Conservation (phyloP, 2,888 invertebrate species). For the Brenthis ino region DNA sequence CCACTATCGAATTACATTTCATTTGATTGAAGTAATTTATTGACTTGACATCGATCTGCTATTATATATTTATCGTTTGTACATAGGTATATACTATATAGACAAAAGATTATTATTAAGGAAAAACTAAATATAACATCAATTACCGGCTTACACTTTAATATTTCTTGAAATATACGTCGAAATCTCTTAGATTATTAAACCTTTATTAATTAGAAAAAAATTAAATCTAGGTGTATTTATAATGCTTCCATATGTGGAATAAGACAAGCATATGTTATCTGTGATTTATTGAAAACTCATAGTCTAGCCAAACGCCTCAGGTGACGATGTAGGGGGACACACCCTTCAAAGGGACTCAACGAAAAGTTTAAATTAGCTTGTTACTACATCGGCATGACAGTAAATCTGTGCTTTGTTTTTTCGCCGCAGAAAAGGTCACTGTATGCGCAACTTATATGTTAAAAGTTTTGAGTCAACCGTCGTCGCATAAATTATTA, state of each 20-base stretch:
- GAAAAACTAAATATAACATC: too few relatives aligned
- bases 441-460: slow-evolving; percentile 61
- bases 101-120: too few relatives aligned
- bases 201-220: background rate
- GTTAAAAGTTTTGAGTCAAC: slow-evolving; percentile 62
- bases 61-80: background rate
- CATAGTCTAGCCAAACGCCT: slow-evolving; percentile 64
- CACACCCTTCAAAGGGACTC: slow-evolving; percentile 56
- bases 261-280: slow-evolving; percentile 41
- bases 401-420: slow-evolving; percentile 73
- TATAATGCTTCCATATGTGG: slow-evolving; percentile 19
- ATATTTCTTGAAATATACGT: too few relatives aligned
- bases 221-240: background rate
- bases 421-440: slow-evolving; percentile 74
- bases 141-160: too few relatives aligned
- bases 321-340: slow-evolving; percentile 62
- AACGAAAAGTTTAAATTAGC: slow-evolving; percentile 82
- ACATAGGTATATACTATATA: background rate
- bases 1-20: slow-evolving; percentile 44
- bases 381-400: slow-evolving; percentile 77
- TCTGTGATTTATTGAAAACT: slow-evolving; percentile 64
- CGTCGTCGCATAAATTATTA: slow-evolving; percentile 68
- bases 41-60: background rate
- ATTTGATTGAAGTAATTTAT: slow-evolving; percentile 26
- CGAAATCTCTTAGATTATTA: background rate